These are phyloP conservation scores for Pelodiscus sinensis DNA, from an alignment of 2,113 vertebrate genomes.

Conservation along the genomic window DNA sequence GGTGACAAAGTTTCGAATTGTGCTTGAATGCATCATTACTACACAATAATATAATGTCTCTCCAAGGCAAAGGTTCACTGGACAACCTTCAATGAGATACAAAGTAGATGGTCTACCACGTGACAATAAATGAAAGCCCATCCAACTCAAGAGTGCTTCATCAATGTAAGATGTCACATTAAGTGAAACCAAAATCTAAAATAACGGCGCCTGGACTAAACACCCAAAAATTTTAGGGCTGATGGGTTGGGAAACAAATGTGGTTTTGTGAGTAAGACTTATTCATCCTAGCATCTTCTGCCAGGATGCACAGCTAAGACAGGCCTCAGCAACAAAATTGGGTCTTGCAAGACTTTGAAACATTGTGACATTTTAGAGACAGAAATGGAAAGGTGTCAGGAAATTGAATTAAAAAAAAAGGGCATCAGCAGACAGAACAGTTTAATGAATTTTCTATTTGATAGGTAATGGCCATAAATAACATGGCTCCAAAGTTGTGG, in stretches of 20 bases:
- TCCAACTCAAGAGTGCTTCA: fast-evolving
- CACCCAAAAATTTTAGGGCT: neutral
- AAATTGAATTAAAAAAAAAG: neutral
- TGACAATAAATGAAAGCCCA: neutral
- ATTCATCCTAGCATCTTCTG: neutral
- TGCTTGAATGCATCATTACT: neutral
- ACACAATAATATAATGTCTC: neutral
- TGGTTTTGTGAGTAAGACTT: neutral
- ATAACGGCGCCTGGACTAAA: neutral
- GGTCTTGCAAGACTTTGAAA: neutral
- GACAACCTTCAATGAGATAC: neutral
- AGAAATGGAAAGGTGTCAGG: neutral
- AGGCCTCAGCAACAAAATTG: neutral
- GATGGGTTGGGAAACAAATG: neutral
- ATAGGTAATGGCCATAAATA: constrained; percentile 18
- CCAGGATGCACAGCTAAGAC: neutral
- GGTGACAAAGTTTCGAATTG: neutral
- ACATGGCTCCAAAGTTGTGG: neutral
- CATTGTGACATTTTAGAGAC: fast-evolving
- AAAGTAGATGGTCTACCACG: neutral
- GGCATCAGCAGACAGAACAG: neutral
- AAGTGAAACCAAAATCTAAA: neutral
- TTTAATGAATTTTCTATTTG: constrained; percentile 5
- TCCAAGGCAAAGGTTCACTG: neutral
- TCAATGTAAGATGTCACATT: neutral